phyloP scores from a whole-genome alignment of 2,113 vertebrate genomes.

The Serinus canaria region DNA sequence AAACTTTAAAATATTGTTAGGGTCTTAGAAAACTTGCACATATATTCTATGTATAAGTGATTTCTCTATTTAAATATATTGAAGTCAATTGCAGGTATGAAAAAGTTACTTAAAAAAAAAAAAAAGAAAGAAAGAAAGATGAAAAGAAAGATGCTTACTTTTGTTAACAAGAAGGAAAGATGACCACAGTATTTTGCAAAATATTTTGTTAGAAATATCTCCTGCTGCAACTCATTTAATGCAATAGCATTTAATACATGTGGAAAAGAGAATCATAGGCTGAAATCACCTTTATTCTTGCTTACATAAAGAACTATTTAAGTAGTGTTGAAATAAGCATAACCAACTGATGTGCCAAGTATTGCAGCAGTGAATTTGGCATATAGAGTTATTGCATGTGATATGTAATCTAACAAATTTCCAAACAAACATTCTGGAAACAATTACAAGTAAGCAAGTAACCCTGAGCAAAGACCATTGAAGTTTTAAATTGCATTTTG shows the following conservation, averaged over 20 bases:
- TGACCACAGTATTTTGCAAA: background rate
- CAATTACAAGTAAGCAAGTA: constrained; percentile 77
- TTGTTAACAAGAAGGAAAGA: background rate
- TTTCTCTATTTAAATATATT: background rate
- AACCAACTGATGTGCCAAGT: constrained; percentile 50
- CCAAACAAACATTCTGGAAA: constrained; percentile 89
- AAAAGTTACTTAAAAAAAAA: background rate
- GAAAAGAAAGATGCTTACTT: background rate
- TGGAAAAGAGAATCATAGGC: background rate
- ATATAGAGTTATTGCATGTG: constrained; percentile 69
- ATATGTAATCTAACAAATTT: constrained; percentile 82
- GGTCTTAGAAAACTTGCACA: background rate
- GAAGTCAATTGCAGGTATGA: background rate
- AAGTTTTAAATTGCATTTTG: constrained; percentile 72
- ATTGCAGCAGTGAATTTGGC: constrained; percentile 71
- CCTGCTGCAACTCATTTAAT: background rate
- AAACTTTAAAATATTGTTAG: background rate
- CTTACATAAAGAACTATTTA: constrained; percentile 53
- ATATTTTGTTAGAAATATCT: background rate
- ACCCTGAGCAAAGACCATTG: constrained; percentile 64
- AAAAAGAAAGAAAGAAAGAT: fast-evolving
- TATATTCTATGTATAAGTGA: background rate
- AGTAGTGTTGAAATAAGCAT: constrained; percentile 58
- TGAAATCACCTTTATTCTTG: constrained; percentile 43
- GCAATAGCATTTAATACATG: background rate